Conservation (phyloP, 2,888 invertebrate species). For the Dexiosoma caninum region DNA sequence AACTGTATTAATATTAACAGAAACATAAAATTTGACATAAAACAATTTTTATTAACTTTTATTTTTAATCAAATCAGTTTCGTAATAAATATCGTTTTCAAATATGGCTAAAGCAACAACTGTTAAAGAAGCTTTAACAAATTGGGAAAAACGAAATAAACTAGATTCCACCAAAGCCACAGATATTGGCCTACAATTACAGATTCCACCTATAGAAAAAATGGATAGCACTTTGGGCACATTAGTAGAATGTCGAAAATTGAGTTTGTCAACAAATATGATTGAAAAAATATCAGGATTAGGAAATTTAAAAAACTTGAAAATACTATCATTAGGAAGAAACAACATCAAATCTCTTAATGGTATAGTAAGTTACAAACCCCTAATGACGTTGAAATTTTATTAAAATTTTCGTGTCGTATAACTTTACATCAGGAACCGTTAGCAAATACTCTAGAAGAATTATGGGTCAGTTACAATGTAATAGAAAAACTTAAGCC, state of each 20-base stretch:
- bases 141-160: conserved; percentile 89
- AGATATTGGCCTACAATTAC: conserved; percentile 90
- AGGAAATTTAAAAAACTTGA: conserved; percentile 88
- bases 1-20: too few species aligned
- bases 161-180: conserved; percentile 83
- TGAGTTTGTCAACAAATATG: conserved; percentile 95
- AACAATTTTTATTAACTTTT: too few species aligned
- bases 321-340: conserved; percentile 89
- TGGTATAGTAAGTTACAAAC: conserved; percentile 82
- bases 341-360: conserved; percentile 94
- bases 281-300: conserved; percentile 94
- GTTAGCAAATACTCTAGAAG: conserved; percentile 90
- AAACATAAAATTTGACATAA: too few species aligned
- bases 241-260: conserved; percentile 87
- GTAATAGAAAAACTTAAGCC: conserved; percentile 95
- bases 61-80: background rate
- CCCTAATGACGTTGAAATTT: background rate
- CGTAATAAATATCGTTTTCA: background rate
- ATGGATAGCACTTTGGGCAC: conserved; percentile 91
- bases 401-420: background rate
- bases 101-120: conserved; percentile 84
- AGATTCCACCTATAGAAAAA: conserved; percentile 96
- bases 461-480: conserved; percentile 97
- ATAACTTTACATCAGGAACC: conserved; percentile 82
- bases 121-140: conserved; percentile 91